Evolutionary conservation across 2,888 invertebrate genomes (phyloP), one percentile per base, ranked within the genome.

Genomic region (Tenthredo scrophulariae): DNA sequence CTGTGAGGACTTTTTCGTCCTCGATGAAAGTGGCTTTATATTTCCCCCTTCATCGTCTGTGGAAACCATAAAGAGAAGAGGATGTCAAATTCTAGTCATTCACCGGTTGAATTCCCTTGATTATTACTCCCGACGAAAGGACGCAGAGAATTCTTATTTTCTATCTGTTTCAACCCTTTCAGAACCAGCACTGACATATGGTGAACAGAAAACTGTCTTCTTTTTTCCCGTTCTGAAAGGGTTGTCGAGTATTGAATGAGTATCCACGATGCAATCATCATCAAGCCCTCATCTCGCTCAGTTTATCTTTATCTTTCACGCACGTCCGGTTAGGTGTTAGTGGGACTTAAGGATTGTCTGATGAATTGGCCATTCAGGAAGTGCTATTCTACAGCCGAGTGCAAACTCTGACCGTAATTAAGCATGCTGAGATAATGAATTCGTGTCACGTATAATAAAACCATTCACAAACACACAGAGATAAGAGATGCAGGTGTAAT

Each of bases 1-100:
- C 92, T 97, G 96, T 50, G 96, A 95, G 9, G 94, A 94, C 89
- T 95, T 95, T 84, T 91, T 90, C 85, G 90, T 91, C 93, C 94
- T 94, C 29, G 92, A 91, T 9, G 93, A 90, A 40, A 94, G 89
- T 2, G 96, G 96, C 91, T 96, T 96, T 88, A 96, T 95, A 89
- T 95, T 95, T 85, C 96, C 96, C 37, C 96, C 95, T 94, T 97
- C 97, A 90, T 97, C 97, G 93, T 97, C 97, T 97, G 92, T 29
- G 92, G 89, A 87, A 84, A 72, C 26, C 18, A 84, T 33, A 54
- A 54, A 50, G n/a, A 33, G 18, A 54, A 9, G 9, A 29, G 10
- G 18, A 54, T 50, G 54, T 50, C 54, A 50, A 54, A 33, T 67
- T 13, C 13, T 26, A 18, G 3, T 67, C 33, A 67, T 67, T 67